Evolutionary conservation across 2,113 vertebrate species (phyloP).

Genomic region (Labeo catla): DNA sequence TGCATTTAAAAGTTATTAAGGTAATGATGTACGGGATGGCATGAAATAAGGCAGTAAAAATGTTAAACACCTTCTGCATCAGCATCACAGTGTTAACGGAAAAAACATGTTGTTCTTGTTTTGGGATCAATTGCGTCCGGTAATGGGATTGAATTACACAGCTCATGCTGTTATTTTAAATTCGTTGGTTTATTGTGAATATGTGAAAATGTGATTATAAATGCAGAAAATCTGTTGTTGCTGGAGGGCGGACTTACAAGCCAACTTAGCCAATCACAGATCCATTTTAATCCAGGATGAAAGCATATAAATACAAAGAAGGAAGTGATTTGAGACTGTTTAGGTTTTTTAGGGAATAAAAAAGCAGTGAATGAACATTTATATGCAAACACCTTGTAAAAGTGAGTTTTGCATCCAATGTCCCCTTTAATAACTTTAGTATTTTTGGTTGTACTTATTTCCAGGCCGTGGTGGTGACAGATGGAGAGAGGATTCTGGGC

Average conservation of each 20-base stretch:
- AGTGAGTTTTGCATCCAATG: no score
- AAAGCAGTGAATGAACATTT: no score
- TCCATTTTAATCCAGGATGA: background rate
- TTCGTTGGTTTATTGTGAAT: background rate
- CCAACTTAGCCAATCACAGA: background rate
- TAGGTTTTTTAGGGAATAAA: no score
- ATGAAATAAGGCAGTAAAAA: slow-evolving; percentile 51
- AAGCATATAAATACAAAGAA: background rate
- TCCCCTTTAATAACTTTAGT: background rate
- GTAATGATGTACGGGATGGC: slow-evolving; percentile 43
- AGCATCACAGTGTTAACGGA: slow-evolving; percentile 56
- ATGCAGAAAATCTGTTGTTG: background rate
- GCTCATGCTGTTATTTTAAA: slow-evolving; percentile 41
- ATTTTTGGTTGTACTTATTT: slow-evolving; percentile 22
- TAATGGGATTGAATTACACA: background rate
- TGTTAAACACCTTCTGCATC: slow-evolving; percentile 12
- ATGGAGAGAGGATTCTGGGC: slow-evolving; percentile 95
- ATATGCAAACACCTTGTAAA: no score
- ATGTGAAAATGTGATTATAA: slow-evolving; percentile 12
- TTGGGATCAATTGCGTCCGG: slow-evolving; percentile 51
- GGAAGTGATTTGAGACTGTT: background rate
- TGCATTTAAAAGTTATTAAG: slow-evolving; percentile 46
- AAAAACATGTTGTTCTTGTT: slow-evolving; percentile 51
- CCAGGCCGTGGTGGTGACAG: slow-evolving; percentile 93
- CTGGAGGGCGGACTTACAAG: background rate